A percentile compares a stretch with the other conserved stretches of the same genome.
phyloP scores from a whole-genome alignment of 53 echinoderm and acorn worm genomes.

The Holothuria leucospilota region DNA sequence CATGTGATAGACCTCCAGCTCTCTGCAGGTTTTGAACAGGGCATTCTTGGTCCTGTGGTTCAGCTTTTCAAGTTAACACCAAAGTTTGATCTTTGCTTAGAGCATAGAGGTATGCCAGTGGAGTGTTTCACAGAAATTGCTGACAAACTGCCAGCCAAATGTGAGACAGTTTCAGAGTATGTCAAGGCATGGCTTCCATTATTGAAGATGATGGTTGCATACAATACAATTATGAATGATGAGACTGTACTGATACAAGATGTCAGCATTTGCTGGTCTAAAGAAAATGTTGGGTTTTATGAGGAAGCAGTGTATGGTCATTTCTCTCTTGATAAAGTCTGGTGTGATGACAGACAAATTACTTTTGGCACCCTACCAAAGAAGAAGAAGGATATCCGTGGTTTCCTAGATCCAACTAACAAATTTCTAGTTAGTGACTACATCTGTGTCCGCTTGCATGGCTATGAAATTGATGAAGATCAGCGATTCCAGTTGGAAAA shows the following conservation, averaged over 20 bases:
- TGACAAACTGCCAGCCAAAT: constrained; percentile 35
- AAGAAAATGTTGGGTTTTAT: neutral
- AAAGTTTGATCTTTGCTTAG: constrained; percentile 73
- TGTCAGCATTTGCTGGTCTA: constrained; percentile 68
- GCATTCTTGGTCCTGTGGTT: constrained; percentile 65
- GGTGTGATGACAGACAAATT: constrained; percentile 57
- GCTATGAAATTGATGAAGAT: neutral
- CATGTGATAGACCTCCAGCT: constrained; percentile 78
- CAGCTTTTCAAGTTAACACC: constrained; percentile 86
- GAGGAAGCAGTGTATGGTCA: neutral
- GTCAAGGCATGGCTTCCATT: constrained; percentile 77
- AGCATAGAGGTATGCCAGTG: constrained; percentile 80
- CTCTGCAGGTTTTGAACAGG: constrained; percentile 58
- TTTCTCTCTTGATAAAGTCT: constrained; percentile 52
- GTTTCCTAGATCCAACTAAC: neutral
- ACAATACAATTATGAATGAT: constrained; percentile 68
- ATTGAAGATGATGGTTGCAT: constrained; percentile 75
- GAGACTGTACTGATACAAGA: constrained; percentile 76
- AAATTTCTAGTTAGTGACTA: constrained; percentile 48
- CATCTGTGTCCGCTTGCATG: constrained; percentile 54
- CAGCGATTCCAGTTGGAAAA: constrained; percentile 3
- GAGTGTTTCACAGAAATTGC: constrained; percentile 76
- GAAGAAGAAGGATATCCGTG: neutral
- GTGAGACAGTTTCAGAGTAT: constrained; percentile 50
- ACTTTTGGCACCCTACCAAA: constrained; percentile 15